Percentiles rank a stretch among this genome's conserved stretches.
phyloP scores from a whole-genome alignment of 2,113 vertebrate species.

The Stegastes partitus region DNA sequence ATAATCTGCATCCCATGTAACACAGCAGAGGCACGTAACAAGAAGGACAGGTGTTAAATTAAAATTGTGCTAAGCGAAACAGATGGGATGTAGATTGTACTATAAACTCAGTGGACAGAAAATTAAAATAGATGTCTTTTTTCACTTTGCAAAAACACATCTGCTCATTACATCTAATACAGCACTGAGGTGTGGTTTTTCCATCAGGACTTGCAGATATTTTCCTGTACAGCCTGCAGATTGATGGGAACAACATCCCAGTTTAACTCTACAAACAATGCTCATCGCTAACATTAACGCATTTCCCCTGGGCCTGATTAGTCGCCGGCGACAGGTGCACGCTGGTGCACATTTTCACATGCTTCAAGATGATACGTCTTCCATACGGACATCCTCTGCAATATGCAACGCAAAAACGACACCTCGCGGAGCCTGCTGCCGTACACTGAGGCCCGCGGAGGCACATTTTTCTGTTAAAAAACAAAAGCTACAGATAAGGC shows the following conservation, averaged over 20 bases:
- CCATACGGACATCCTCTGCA: not conserved
- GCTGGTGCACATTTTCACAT: not conserved
- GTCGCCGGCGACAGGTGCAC: not conserved
- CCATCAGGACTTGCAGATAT: constrained; percentile 5
- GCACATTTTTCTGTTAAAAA: constrained; percentile 30
- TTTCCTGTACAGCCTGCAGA: not conserved
- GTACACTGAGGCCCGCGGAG: not conserved
- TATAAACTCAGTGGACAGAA: constrained; percentile 40
- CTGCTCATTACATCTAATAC: constrained; percentile 48
- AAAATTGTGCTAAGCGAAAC: constrained; percentile 40
- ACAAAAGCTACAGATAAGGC: constrained; percentile 24
- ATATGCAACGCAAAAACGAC: constrained; percentile 10
- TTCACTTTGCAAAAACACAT: constrained; percentile 40
- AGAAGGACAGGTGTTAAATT: constrained; percentile 55
- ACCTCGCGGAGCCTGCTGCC: not conserved
- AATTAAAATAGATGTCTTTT: constrained; percentile 25
- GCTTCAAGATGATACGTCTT: not conserved
- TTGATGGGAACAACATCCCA: not conserved
- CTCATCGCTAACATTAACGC: not conserved
- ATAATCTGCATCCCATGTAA: not conserved
- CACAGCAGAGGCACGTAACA: not conserved
- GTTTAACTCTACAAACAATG: not conserved
- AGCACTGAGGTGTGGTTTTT: not conserved
- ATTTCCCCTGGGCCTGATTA: not conserved
- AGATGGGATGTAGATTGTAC: constrained; percentile 57